Evolutionary conservation across 2,888 invertebrate genomes (phyloP).

Genomic region (Drosophila nr. fundita): DNA sequence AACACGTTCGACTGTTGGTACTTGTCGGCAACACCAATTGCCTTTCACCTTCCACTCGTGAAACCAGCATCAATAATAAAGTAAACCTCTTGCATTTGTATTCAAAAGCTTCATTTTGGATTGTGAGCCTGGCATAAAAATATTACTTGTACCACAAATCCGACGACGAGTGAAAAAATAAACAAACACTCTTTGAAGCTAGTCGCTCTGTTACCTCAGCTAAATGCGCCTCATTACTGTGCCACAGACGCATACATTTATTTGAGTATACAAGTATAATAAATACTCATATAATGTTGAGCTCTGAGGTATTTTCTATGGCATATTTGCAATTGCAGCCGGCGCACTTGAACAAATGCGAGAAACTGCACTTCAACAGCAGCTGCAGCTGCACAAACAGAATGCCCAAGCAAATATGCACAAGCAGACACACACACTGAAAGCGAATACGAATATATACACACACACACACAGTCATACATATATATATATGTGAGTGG

Average conservation of each 20-base stretch:
- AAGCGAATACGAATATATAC: slow-evolving; percentile 1
- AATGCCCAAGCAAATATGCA: slow-evolving; percentile 47
- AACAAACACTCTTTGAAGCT: slow-evolving; percentile 37
- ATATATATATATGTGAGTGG: not conserved
- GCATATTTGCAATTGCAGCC: slow-evolving; percentile 68
- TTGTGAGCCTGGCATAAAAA: slow-evolving; percentile 9
- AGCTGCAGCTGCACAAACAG: slow-evolving; percentile 64
- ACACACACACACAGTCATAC: slow-evolving; percentile 1
- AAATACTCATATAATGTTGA: slow-evolving; percentile 53
- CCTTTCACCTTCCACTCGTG: slow-evolving; percentile 32
- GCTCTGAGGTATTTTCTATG: slow-evolving; percentile 66
- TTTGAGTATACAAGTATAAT: slow-evolving; percentile 29
- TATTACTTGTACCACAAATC: slow-evolving; percentile 35
- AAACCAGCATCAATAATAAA: slow-evolving; percentile 31
- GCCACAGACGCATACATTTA: slow-evolving; percentile 27
- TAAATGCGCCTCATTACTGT: slow-evolving; percentile 75
- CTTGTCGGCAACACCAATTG: slow-evolving; percentile 54
- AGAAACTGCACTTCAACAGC: slow-evolving; percentile 53
- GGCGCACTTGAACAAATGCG: slow-evolving; percentile 64
- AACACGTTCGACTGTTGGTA: slow-evolving; percentile 11
- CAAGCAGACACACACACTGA: slow-evolving; percentile 26
- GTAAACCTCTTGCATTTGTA: slow-evolving; percentile 27
- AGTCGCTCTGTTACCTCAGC: slow-evolving; percentile 59
- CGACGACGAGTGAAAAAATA: slow-evolving; percentile 26
- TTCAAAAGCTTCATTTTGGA: slow-evolving; percentile 43